Conservation (phyloP, 37 sponge, comb jelly and placozoan species). For the Cliona cf. orientalis region DNA sequence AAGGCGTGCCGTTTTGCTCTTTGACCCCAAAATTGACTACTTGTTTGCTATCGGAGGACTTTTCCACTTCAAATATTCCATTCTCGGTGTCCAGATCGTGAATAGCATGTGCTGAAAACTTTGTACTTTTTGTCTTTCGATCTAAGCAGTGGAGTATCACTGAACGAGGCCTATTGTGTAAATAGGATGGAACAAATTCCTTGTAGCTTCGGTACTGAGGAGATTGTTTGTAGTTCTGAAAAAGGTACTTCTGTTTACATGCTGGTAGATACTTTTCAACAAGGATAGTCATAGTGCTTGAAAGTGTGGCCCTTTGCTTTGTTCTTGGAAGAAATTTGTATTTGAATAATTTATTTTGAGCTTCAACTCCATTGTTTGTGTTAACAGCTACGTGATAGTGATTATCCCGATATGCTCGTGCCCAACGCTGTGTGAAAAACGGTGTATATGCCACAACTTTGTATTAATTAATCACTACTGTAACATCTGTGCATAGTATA, state of each 20-base stretch:
- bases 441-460: not conserved
- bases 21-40: conserved; percentile 2
- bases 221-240: conserved; percentile 20
- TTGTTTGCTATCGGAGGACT: not conserved
- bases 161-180: conserved; percentile 15
- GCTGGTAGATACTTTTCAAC: conserved; percentile 23
- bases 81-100: not conserved
- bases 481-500: too few relatives aligned
- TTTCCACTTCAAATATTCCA: conserved; percentile 8
- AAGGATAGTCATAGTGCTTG: conserved; percentile 4
- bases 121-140: conserved; percentile 6
- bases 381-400: conserved; percentile 20
- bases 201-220: conserved; percentile 26
- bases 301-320: not conserved
- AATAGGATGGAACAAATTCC: not conserved
- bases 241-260: conserved; percentile 13
- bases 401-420: conserved; percentile 12
- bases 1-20: not conserved
- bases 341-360: conserved; percentile 32
- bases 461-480: too few relatives aligned
- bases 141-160: conserved; percentile 27
- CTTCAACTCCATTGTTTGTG: conserved; percentile 42
- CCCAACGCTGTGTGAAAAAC: conserved; percentile 16
- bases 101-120: not conserved
- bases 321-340: conserved; percentile 16